Evolutionary conservation across 2,113 vertebrate genomes (phyloP).

Genomic region (Chaetura pelagica): DNA sequence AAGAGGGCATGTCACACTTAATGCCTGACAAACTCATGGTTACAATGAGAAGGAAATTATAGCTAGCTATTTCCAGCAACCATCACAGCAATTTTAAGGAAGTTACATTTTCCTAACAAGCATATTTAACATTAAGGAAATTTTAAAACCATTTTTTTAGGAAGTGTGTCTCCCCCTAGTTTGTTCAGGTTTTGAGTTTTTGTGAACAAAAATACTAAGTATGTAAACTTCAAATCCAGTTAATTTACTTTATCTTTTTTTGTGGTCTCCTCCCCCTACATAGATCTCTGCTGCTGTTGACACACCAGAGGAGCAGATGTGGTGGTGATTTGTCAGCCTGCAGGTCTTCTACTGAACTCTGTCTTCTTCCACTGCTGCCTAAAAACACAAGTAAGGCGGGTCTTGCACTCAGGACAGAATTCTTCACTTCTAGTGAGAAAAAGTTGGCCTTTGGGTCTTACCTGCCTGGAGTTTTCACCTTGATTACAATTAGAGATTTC

Average conservation of each 20-base stretch:
- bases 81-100: background rate
- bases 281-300: fast-evolving
- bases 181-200: background rate
- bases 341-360: background rate
- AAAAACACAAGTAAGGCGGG: fast-evolving
- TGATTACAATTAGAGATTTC: background rate
- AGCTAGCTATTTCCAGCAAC: background rate
- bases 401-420: background rate
- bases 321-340: background rate
- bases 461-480: background rate
- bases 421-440: fast-evolving
- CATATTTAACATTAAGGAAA: background rate
- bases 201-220: background rate
- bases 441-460: background rate
- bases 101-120: background rate
- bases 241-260: background rate
- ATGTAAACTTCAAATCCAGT: background rate
- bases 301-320: background rate
- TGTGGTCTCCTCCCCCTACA: background rate
- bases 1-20: background rate
- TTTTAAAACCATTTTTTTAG: background rate
- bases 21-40: background rate
- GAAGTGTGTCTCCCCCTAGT: background rate
- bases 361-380: background rate
- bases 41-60: background rate